phyloP scores from a whole-genome alignment of 1,140 invertebrate species.

The Schlechtendalia chinensis region DNA sequence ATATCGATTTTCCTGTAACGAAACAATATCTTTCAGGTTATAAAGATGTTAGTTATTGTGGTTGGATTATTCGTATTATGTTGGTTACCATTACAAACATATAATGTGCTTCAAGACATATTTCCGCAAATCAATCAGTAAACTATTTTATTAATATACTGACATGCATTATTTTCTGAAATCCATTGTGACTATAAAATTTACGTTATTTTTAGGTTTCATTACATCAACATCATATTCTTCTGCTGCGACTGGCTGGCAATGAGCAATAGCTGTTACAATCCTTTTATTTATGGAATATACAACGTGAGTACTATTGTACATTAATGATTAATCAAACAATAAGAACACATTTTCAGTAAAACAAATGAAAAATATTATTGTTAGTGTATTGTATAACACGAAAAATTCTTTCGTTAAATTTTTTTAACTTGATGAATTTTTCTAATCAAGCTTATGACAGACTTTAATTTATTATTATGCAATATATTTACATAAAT shows the following conservation, averaged over 20 bases:
- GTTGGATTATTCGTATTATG: slow-evolving; percentile 76
- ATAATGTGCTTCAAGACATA: slow-evolving; percentile 70
- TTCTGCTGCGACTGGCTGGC: slow-evolving; percentile 65
- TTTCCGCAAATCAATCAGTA: slow-evolving; percentile 71
- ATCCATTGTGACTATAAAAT: background rate
- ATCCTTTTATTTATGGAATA: slow-evolving; percentile 65
- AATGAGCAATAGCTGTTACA: slow-evolving; percentile 65
- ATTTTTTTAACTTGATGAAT: background rate
- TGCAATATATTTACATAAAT: too few species aligned
- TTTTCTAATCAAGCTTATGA: background rate
- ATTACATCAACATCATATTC: slow-evolving; percentile 60
- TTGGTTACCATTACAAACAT: slow-evolving; percentile 78
- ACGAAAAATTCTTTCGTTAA: background rate
- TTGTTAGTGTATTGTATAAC: background rate
- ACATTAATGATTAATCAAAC: background rate
- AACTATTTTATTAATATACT: slow-evolving; percentile 54
- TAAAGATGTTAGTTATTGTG: slow-evolving; percentile 81
- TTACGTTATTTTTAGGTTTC: slow-evolving; percentile 55
- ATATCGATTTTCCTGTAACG: too few species aligned
- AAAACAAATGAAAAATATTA: background rate
- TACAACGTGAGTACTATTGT: slow-evolving; percentile 60
- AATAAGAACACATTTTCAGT: background rate
- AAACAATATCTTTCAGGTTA: slow-evolving; percentile 63
- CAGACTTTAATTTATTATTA: too few species aligned
- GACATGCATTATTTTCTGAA: too few species aligned